phyloP scores from a whole-genome alignment of 2,888 invertebrate genomes.

The Leuctra nigra region DNA sequence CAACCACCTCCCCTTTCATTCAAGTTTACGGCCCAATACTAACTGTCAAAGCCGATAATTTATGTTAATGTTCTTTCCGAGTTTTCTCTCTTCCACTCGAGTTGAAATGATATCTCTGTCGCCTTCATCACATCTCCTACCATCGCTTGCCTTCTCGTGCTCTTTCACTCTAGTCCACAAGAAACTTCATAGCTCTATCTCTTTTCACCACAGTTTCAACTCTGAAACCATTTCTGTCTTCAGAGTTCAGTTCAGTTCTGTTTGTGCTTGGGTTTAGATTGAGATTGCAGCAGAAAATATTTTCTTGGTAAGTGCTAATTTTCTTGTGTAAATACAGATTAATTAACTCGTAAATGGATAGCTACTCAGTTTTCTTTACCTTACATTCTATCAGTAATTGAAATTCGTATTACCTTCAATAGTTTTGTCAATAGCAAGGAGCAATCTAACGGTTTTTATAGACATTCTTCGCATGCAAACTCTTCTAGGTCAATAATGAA shows the following conservation, averaged over 20 bases:
- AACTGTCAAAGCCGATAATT: slow-evolving; percentile 57
- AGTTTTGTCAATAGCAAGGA: too few species aligned
- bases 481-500: too few species aligned
- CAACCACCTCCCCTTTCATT: slow-evolving; percentile 16
- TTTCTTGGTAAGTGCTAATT: slow-evolving; percentile 1
- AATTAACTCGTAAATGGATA: too few species aligned
- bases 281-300: slow-evolving; percentile 5
- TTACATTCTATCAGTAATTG: too few species aligned
- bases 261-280: slow-evolving; percentile 19
- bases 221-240: slow-evolving; percentile 9
- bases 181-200: slow-evolving; percentile 2
- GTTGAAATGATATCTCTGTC: too few species aligned
- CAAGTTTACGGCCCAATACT: slow-evolving; percentile 31
- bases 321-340: neutral
- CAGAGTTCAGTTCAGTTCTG: slow-evolving; percentile 19
- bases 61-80: slow-evolving; percentile 44
- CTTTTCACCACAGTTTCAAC: slow-evolving; percentile 11
- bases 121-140: too few species aligned
- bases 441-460: too few species aligned
- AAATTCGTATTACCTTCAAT: too few species aligned
- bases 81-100: too few species aligned
- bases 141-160: too few species aligned
- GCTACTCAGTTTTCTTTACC: too few species aligned
- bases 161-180: neutral
- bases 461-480: too few species aligned